Conservation (phyloP, 2,888 invertebrate genomes). For the Drosophila sordidula region DNA sequence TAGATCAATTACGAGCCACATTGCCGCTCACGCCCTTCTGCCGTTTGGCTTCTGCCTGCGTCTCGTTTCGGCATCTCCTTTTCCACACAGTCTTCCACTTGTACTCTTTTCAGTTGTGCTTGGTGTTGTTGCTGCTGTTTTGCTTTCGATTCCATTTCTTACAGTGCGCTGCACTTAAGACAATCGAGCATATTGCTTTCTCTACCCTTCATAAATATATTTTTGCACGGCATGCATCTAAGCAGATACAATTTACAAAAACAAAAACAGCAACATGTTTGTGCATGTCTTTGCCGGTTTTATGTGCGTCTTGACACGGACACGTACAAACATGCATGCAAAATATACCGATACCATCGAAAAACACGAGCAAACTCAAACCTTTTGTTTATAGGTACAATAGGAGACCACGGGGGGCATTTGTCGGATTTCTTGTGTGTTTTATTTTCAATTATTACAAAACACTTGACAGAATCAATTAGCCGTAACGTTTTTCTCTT, state of each 20-base stretch:
- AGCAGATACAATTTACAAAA: constrained; percentile 21
- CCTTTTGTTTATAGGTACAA: constrained; percentile 2
- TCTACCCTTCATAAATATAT: constrained; percentile 6
- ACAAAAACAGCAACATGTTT: constrained; percentile 24
- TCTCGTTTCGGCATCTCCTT: constrained; percentile 30
- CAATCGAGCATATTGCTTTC: constrained; percentile 48
- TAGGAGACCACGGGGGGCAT: constrained; percentile 4
- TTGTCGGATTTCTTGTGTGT: constrained; percentile 12
- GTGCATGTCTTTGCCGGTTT: constrained; percentile 30
- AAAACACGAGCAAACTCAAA: constrained; percentile 4
- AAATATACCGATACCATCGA: constrained; percentile 16
- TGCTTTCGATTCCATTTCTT: constrained; percentile 41
- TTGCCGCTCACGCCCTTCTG: constrained; percentile 70
- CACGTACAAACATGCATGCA: constrained; percentile 37
- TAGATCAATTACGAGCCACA: constrained; percentile 74
- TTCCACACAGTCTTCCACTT: constrained; percentile 35
- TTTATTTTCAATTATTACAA: background rate
- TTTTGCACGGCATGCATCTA: constrained; percentile 16
- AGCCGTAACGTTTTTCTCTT: background rate
- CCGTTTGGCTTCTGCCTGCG: constrained; percentile 36
- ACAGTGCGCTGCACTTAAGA: constrained; percentile 37
- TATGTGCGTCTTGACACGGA: constrained; percentile 18
- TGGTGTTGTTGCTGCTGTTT: constrained; percentile 27
- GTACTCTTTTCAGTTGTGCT: constrained; percentile 15
- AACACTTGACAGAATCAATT: background rate